phyloP scores from a whole-genome alignment of 2,797 vertebrate species.

The Oryzias dopingdopingensis region DNA sequence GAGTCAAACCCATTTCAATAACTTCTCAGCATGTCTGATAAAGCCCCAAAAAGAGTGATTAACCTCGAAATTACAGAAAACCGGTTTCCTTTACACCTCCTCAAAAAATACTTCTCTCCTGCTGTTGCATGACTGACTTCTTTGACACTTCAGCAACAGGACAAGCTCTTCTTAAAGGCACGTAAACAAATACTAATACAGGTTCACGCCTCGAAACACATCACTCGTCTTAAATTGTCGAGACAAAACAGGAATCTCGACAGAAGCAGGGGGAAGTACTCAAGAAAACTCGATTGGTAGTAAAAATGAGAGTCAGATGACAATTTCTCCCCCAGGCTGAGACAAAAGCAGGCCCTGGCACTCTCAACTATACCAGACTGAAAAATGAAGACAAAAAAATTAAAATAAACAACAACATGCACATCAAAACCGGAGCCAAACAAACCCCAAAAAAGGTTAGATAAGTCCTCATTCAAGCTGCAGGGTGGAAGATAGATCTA shows the following conservation, averaged over 20 bases:
- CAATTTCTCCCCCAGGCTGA: constrained; percentile 57
- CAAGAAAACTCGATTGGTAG: constrained; percentile 56
- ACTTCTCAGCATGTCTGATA: not conserved
- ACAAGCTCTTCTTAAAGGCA: constrained; percentile 16
- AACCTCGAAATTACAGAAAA: constrained; percentile 52
- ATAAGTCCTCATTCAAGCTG: constrained; percentile 65
- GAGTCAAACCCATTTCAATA: no score
- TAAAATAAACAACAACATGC: constrained; percentile 56
- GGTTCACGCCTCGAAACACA: constrained; percentile 58
- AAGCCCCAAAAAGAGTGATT: constrained; percentile 37
- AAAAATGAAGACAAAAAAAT: constrained; percentile 33
- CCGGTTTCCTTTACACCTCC: constrained; percentile 38
- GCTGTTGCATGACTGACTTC: constrained; percentile 41
- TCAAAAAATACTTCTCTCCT: constrained; percentile 34
- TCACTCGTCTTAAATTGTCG: no score
- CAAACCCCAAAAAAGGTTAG: constrained; percentile 71
- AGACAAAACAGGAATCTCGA: constrained; percentile 23
- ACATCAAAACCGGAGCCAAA: constrained; percentile 65
- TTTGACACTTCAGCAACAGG: constrained; percentile 26
- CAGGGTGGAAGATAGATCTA: constrained; percentile 68
- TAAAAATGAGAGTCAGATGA: constrained; percentile 65
- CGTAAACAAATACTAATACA: constrained; percentile 49
- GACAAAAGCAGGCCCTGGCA: constrained; percentile 63
- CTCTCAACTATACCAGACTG: constrained; percentile 55
- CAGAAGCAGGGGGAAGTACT: constrained; percentile 20